Percentiles rank a stretch among this genome's conserved stretches.
These are phyloP conservation scores for Zele albiditarsus DNA, from an alignment of 2,888 invertebrate genomes.

Conservation along the genomic window DNA sequence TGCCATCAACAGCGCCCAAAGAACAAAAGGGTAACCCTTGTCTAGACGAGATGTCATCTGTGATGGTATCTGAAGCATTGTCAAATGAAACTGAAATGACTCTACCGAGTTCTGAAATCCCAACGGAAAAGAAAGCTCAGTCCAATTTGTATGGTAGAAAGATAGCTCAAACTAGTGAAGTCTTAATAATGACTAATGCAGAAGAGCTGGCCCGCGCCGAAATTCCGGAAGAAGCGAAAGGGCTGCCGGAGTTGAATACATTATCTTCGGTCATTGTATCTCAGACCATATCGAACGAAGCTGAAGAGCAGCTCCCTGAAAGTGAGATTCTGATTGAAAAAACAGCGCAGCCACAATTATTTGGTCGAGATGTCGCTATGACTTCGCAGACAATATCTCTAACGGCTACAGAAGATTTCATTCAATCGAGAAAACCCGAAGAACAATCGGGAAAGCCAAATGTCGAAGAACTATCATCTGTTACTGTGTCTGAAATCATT, in stretches of 20 bases:
- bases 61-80: slow-evolving; percentile 59
- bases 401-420: slow-evolving; percentile 58
- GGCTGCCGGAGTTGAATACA: slow-evolving; percentile 50
- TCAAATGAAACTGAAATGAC: slow-evolving; percentile 54
- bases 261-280: slow-evolving; percentile 51
- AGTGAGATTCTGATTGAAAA: slow-evolving; percentile 61
- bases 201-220: slow-evolving; percentile 58
- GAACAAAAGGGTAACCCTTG: slow-evolving; percentile 59
- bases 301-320: slow-evolving; percentile 48
- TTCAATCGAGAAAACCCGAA: slow-evolving; percentile 52
- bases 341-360: slow-evolving; percentile 62
- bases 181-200: slow-evolving; percentile 54
- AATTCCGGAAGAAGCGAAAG: slow-evolving; percentile 47
- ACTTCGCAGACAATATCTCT: slow-evolving; percentile 60
- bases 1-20: slow-evolving; percentile 49
- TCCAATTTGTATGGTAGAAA: slow-evolving; percentile 65
- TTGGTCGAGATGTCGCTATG: slow-evolving; percentile 62
- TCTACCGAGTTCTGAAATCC: slow-evolving; percentile 57
- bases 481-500: slow-evolving; percentile 50
- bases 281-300: slow-evolving; percentile 52
- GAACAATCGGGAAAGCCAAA: slow-evolving; percentile 57
- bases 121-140: slow-evolving; percentile 66
- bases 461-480: slow-evolving; percentile 51
- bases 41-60: slow-evolving; percentile 58
- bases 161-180: slow-evolving; percentile 60